Conservation (phyloP, 2,113 vertebrate species). For the Chascanopsetta lugubris region DNA sequence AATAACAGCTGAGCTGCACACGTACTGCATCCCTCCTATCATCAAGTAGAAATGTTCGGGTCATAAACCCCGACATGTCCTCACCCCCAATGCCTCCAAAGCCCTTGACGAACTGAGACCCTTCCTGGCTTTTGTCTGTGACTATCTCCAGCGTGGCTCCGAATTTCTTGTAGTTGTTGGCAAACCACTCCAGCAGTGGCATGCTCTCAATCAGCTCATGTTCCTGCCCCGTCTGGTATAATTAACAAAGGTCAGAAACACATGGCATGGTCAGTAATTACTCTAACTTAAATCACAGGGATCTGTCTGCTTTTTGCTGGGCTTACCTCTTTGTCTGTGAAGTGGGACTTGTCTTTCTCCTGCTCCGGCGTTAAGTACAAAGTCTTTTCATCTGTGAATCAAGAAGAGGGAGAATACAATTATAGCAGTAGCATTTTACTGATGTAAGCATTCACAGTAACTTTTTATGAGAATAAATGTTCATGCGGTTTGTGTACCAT, state of each 20-base stretch:
- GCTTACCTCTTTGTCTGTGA: conserved; percentile 98
- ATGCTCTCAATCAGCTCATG: conserved; percentile 98
- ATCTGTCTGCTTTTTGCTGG: background rate
- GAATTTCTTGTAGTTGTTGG: conserved; percentile 99
- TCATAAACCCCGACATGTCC: conserved; percentile 15
- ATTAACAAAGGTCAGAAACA: conserved; percentile 12
- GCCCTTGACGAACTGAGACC: conserved; percentile 99
- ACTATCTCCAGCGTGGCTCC: conserved; percentile 99
- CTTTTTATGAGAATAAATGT: background rate
- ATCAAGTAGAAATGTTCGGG: background rate
- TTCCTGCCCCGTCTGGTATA: conserved; percentile 92
- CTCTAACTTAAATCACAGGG: background rate
- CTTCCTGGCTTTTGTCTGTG: conserved; percentile 99
- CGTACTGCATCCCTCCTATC: background rate
- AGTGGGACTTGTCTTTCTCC: conserved; percentile 99
- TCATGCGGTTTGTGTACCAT: conserved; percentile 65
- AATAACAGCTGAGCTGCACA: background rate
- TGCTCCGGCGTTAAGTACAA: conserved; percentile 98
- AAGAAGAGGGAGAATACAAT: conserved; percentile 2
- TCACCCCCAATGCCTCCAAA: conserved; percentile 99
- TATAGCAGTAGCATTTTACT: background rate
- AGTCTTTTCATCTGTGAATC: conserved; percentile 91
- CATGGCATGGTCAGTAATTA: background rate
- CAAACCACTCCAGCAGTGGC: conserved; percentile 99
- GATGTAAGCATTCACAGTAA: background rate